Evolutionary conservation across 2,113 vertebrate genomes (phyloP).

Genomic region (Pelusios castaneus): DNA sequence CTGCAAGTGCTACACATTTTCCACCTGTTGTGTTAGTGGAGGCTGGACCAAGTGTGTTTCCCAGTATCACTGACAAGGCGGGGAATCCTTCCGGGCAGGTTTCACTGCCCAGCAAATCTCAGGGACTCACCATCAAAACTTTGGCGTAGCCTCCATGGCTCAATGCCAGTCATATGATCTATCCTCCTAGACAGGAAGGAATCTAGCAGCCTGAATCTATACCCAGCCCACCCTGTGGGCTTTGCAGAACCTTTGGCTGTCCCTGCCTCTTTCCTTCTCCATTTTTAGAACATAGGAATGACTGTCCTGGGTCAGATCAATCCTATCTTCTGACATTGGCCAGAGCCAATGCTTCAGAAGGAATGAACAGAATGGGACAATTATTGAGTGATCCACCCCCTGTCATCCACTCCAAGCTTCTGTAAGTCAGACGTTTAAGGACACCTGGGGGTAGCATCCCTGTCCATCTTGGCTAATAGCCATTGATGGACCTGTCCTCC

Average conservation of each 20-base stretch:
- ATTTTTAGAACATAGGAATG: neutral
- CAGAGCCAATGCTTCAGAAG: neutral
- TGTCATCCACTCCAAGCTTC: neutral
- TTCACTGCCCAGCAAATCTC: neutral
- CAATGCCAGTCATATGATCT: neutral
- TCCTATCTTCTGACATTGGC: neutral
- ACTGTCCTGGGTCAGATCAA: neutral
- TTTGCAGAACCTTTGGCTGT: neutral
- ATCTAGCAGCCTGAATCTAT: neutral
- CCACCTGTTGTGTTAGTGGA: neutral
- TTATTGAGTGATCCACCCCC: neutral
- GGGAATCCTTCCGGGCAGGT: neutral
- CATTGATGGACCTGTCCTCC: neutral
- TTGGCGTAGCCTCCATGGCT: neutral
- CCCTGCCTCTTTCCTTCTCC: neutral
- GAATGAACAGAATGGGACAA: neutral
- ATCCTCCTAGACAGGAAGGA: neutral
- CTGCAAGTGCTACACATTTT: neutral
- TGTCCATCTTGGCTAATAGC: neutral
- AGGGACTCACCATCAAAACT: too few relatives aligned
- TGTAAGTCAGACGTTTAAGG: neutral
- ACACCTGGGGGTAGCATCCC: neutral
- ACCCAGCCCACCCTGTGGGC: neutral
- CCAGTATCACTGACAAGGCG: neutral
- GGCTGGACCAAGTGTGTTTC: neutral